phyloP scores from a whole-genome alignment of 2,113 vertebrate genomes.

The Notechis scutatus region DNA sequence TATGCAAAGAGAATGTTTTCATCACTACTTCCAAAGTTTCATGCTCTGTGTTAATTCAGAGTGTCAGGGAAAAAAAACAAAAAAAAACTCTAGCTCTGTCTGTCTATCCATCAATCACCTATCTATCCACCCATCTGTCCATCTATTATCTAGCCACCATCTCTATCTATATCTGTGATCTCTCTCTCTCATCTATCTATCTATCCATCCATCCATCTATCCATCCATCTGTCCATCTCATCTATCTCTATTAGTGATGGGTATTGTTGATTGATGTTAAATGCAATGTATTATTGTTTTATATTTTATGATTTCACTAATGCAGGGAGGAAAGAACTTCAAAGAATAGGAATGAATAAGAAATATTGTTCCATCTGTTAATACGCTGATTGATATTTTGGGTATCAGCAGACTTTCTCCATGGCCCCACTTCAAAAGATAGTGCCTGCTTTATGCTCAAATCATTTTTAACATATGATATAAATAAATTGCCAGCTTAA shows the following conservation, averaged over 20 bases:
- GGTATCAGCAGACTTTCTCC: not conserved
- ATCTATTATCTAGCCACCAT: not conserved
- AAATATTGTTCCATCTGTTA: not conserved
- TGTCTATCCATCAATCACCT: not conserved
- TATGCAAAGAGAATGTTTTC: not conserved
- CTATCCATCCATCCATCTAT: not conserved
- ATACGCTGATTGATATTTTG: not conserved
- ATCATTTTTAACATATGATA: not conserved
- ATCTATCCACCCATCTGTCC: not conserved
- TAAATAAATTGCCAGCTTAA: not conserved
- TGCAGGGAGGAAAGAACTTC: slow-evolving; percentile 43
- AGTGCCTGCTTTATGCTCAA: not conserved
- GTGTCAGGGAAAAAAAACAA: too few relatives aligned
- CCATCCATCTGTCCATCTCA: too few relatives aligned
- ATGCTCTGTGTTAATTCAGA: not conserved
- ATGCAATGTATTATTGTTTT: slow-evolving; percentile 38
- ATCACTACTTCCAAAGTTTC: not conserved
- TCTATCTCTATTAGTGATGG: slow-evolving; percentile 10
- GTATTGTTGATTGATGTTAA: slow-evolving; percentile 23
- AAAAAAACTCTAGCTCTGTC: not conserved
- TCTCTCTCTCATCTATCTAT: not conserved
- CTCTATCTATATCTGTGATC: not conserved
- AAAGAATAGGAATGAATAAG: slow-evolving; percentile 26
- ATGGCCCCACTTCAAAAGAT: not conserved
- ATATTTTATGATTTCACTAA: slow-evolving; percentile 45